Conservation (phyloP, 2,113 vertebrate species). For the Gavialis gangeticus region DNA sequence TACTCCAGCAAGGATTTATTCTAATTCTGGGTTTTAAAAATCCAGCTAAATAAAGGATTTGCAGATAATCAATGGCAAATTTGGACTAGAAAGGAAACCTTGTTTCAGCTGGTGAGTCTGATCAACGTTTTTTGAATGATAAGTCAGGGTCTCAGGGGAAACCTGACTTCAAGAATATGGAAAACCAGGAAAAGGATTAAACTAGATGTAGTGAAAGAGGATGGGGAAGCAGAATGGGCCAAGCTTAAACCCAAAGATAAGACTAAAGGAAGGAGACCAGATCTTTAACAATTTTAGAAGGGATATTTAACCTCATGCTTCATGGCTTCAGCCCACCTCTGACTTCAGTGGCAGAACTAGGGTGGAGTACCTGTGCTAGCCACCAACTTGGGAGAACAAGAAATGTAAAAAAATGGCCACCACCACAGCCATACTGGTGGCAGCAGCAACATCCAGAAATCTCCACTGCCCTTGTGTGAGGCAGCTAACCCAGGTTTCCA, state of each 20-base stretch:
- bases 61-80: background rate
- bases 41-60: background rate
- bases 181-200: background rate
- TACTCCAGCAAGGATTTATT: background rate
- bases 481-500: too few species aligned
- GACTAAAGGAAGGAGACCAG: slow-evolving; percentile 47
- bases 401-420: too few species aligned
- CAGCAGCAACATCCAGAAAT: too few species aligned
- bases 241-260: slow-evolving; percentile 38
- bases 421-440: too few species aligned
- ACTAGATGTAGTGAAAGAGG: background rate
- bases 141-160: background rate
- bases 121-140: background rate
- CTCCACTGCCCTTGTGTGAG: too few species aligned
- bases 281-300: slow-evolving; percentile 46
- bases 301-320: slow-evolving; percentile 47
- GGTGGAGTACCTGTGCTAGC: too few species aligned
- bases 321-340: slow-evolving; percentile 54
- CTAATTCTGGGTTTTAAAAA: background rate
- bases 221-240: slow-evolving; percentile 53
- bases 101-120: background rate
- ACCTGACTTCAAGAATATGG: background rate
- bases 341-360: background rate
- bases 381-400: too few species aligned
- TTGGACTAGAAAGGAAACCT: slow-evolving; percentile 22